Evolutionary conservation across 2,888 invertebrate species (phyloP), one percentile per base, ranked within the genome.

Genomic region (Phania funesta): DNA sequence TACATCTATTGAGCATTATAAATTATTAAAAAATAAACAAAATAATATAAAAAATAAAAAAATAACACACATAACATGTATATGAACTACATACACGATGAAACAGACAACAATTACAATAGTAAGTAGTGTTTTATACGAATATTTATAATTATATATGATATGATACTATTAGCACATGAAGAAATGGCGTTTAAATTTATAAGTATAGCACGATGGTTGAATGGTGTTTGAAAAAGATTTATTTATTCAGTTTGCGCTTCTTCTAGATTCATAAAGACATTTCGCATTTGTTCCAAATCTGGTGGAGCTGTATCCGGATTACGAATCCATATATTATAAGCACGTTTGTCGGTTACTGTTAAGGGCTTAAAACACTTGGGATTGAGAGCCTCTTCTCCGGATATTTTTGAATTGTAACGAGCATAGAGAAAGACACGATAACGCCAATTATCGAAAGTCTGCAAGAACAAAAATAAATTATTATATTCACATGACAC

Each of bases 381-480:
- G 22, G 89, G 87, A 84, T 89, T 88, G 38, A 88, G 86, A 6
- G 87, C 87, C 58, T 87, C 89, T 20, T 88, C 87, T 29, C 89
- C 89, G 65, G 87, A 86, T 65, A 89, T 84, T 84, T 89, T 89
- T 24, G 89, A 88, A 76, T 89, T 89, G 84, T 87, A 89, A 62
- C 89, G 89, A 24, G 89, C 89, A 81, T 89, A 89, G 4, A 89
- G 85, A 35, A 88, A 89, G 44, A 89, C 87, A 26, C 89, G 88
- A 77, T 89, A 89, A 3, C 89, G 89, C 89, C 89, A 89, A 71
- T 89, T 89, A 78, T 89, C 89, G 50, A 89, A 89, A 35, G 89
- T 88, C 84, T 89, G 86, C 0, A 84, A 68, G n/a, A n/a, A n/a
- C n/a, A n/a, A 8, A 26, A 26, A 9, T 7, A 52, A 26, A 48